phyloP scores from a whole-genome alignment of 2,113 vertebrate genomes.

The Corythaixoides concolor region DNA sequence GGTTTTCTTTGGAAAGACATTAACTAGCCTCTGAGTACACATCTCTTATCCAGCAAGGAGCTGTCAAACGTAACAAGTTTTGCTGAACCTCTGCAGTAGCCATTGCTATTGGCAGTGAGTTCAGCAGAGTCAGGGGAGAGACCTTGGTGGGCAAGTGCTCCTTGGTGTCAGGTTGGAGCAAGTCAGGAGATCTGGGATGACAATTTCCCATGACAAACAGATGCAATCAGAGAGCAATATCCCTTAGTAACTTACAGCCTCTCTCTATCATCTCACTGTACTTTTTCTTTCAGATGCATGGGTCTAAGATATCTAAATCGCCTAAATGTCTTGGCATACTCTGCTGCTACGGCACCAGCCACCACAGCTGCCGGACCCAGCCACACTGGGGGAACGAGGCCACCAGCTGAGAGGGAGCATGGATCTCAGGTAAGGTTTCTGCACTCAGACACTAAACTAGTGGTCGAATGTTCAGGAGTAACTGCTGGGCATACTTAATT shows the following conservation, averaged over 20 bases:
- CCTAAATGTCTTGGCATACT: background rate
- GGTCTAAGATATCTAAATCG: background rate
- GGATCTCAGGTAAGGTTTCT: background rate
- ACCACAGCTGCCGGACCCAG: fast-evolving
- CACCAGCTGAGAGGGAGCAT: fast-evolving
- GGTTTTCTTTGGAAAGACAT: background rate
- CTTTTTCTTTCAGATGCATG: no score
- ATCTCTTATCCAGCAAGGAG: background rate
- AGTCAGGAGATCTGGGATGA: background rate
- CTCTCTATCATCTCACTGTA: background rate
- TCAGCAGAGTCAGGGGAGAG: background rate
- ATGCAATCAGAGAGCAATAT: background rate
- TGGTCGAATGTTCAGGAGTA: background rate
- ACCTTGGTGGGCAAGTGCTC: background rate
- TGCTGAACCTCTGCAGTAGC: background rate
- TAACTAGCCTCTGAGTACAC: fast-evolving
- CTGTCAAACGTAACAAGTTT: background rate
- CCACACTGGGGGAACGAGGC: fast-evolving
- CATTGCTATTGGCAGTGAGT: background rate
- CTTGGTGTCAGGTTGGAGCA: background rate
- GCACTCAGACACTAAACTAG: background rate
- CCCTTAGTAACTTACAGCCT: background rate
- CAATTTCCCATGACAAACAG: background rate
- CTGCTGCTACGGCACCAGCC: background rate
- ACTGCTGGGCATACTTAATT: background rate